phyloP scores from a whole-genome alignment of 2,888 invertebrate species.

The Pristionchus entomophagus region DNA sequence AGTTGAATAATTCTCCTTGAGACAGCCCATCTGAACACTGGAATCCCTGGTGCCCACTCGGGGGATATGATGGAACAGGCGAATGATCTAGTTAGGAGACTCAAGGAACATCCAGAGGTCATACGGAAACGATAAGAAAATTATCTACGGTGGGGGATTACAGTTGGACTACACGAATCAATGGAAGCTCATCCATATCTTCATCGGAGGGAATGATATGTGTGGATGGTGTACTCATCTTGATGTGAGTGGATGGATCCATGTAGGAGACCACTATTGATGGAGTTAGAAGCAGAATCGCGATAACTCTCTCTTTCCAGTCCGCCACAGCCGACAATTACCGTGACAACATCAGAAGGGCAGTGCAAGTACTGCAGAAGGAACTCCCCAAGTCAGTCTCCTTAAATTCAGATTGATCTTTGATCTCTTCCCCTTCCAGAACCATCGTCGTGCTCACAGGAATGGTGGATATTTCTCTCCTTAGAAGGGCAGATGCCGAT shows the following conservation, averaged over 20 bases:
- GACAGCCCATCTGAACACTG: conserved; percentile 61
- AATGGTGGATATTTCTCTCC: conserved; percentile 68
- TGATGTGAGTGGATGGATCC: conserved; percentile 49
- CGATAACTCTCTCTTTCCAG: neutral
- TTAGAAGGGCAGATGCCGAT: conserved; percentile 63
- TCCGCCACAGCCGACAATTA: neutral
- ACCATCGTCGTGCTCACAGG: conserved; percentile 68
- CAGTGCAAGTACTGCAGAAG: conserved; percentile 6
- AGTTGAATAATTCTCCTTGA: neutral
- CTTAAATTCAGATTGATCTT: neutral
- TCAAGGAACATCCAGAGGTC: conserved; percentile 61
- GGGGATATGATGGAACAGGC: conserved; percentile 63
- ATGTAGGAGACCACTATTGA: too few relatives aligned
- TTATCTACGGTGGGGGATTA: conserved; percentile 62
- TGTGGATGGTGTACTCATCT: conserved; percentile 63
- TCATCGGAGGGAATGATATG: conserved; percentile 71
- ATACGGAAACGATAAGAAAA: conserved; percentile 59
- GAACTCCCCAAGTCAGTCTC: neutral
- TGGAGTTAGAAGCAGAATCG: too few relatives aligned
- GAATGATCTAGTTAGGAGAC: conserved; percentile 58
- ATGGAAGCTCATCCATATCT: conserved; percentile 71
- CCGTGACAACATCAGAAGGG: conserved; percentile 1
- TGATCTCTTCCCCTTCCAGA: conserved; percentile 44
- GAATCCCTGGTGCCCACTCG: conserved; percentile 66
- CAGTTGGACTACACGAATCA: conserved; percentile 61